Evolutionary conservation across 2,113 vertebrate genomes (phyloP).

Genomic region (Ailuropoda melanoleuca): DNA sequence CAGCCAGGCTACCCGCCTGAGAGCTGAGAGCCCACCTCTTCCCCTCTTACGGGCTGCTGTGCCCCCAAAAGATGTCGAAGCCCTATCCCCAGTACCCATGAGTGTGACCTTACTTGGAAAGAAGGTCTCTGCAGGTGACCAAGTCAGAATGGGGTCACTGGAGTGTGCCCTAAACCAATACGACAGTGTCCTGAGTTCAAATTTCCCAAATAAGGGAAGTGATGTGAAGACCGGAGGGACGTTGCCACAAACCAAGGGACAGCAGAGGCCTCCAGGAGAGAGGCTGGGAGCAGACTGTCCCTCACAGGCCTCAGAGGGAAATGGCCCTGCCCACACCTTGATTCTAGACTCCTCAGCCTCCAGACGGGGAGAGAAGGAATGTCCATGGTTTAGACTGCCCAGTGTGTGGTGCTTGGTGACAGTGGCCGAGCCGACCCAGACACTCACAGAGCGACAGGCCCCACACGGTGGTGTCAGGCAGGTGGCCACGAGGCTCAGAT

Average conservation of each 20-base stretch:
- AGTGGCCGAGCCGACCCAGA: fast-evolving
- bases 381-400: background rate
- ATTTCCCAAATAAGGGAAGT: background rate
- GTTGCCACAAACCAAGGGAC: background rate
- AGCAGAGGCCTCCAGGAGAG: background rate
- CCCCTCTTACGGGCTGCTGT: too few relatives aligned
- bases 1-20: background rate
- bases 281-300: background rate
- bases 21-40: background rate
- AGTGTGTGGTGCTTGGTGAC: background rate
- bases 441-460: background rate
- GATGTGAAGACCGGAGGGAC: background rate
- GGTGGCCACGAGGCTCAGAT: background rate
- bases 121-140: background rate
- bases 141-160: background rate
- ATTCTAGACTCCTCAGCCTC: background rate
- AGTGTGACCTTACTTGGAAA: background rate
- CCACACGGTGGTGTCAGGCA: fast-evolving
- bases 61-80: background rate
- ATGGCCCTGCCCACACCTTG: background rate
- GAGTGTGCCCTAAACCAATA: background rate
- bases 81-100: background rate
- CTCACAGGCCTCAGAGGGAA: background rate
- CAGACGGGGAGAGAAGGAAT: fast-evolving
- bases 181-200: background rate